phyloP scores from a whole-genome alignment of 2,888 invertebrate species.

The Leptinotarsa haldemani region DNA sequence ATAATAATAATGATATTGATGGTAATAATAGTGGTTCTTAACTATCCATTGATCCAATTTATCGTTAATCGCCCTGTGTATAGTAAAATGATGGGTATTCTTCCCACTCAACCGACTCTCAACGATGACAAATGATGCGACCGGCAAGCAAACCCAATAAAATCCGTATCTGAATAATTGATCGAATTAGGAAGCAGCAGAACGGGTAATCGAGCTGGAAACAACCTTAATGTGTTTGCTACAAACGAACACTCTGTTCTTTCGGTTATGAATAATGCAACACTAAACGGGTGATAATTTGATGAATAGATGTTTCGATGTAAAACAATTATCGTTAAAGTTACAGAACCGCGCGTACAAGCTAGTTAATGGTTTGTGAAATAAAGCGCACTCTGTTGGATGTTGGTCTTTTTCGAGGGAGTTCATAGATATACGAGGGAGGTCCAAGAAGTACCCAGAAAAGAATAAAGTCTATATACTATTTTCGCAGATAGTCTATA shows the following conservation, averaged over 20 bases:
- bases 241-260: slow-evolving; percentile 31
- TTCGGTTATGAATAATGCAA: slow-evolving; percentile 54
- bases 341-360: slow-evolving; percentile 43
- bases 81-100: not conserved
- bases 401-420: slow-evolving; percentile 22
- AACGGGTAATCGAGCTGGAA: slow-evolving; percentile 40
- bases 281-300: slow-evolving; percentile 55
- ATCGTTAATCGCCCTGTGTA: no score
- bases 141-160: slow-evolving; percentile 35
- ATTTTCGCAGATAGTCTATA: no score
- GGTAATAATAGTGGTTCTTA: no score
- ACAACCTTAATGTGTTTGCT: slow-evolving; percentile 28
- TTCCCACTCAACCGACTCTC: slow-evolving; percentile 20
- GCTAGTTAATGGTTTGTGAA: slow-evolving; percentile 60
- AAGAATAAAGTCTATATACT: no score
- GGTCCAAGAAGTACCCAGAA: no score
- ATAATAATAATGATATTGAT: no score
- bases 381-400: slow-evolving; percentile 43
- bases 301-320: slow-evolving; percentile 58
- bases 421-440: no score
- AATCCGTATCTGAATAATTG: slow-evolving; percentile 44
- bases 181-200: slow-evolving; percentile 35
- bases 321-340: slow-evolving; percentile 56
- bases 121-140: slow-evolving; percentile 35
- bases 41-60: not conserved